phyloP scores from a whole-genome alignment of 2,113 vertebrate genomes.

The Elanus axillaris region DNA sequence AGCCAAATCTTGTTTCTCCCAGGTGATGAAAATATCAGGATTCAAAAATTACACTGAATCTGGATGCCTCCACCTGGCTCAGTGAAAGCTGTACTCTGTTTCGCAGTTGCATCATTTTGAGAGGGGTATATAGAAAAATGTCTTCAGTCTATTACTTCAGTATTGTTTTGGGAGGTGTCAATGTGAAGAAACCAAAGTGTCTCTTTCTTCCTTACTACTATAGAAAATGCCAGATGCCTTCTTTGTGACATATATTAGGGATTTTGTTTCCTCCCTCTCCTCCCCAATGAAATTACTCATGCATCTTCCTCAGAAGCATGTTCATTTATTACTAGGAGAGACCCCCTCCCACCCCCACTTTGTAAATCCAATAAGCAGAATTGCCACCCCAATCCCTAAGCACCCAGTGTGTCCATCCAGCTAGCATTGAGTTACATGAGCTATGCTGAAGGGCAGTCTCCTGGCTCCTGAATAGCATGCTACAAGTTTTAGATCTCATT shows the following conservation, averaged over 20 bases:
- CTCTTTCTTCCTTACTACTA: neutral
- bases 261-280: neutral
- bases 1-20: neutral
- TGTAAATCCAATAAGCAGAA: neutral
- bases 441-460: neutral
- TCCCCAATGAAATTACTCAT: neutral
- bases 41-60: neutral
- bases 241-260: neutral
- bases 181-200: neutral
- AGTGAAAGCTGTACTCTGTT: neutral
- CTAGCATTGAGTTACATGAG: fast-evolving
- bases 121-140: neutral
- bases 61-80: neutral
- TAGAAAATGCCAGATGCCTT: neutral
- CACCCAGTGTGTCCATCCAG: fast-evolving
- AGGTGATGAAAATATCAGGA: neutral
- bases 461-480: neutral
- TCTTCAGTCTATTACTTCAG: neutral
- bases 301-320: neutral
- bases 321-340: neutral
- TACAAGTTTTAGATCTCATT: neutral
- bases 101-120: neutral
- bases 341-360: neutral
- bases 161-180: neutral
- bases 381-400: neutral